These are phyloP conservation scores for Microhierax caerulescens DNA, from an alignment of 2,797 vertebrate species.

Conservation along the genomic window DNA sequence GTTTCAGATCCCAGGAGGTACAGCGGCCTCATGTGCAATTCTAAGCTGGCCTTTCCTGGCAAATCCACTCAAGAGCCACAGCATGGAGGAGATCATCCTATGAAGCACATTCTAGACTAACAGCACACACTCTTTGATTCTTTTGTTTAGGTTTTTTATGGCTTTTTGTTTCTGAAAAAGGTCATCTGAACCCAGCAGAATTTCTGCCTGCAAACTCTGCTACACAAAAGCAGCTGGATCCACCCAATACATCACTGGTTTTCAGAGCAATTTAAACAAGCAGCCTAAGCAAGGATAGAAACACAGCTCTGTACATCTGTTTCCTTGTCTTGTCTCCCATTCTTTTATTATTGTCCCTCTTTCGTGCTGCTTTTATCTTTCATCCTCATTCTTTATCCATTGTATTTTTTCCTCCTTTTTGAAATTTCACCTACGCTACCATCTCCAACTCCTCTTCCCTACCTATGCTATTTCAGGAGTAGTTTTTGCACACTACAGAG, in stretches of 20 bases:
- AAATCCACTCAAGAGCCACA: neutral
- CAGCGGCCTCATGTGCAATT: rapidly evolving
- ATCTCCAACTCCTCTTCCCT: neutral
- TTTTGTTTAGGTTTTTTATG: neutral
- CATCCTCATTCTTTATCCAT: neutral
- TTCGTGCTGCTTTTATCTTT: neutral
- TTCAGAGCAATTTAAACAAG: neutral
- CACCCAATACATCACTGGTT: neutral
- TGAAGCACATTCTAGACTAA: neutral
- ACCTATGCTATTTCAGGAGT: neutral
- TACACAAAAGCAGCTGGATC: neutral
- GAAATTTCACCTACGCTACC: neutral
- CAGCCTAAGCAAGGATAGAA: neutral
- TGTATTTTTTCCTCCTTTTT: neutral
- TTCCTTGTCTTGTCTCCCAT: neutral
- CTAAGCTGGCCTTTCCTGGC: neutral
- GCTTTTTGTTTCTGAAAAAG: neutral
- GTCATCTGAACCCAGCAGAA: neutral
- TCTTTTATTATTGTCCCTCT: neutral
- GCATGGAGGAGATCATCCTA: neutral
- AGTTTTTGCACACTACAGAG: neutral
- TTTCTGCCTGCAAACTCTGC: neutral
- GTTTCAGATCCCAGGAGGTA: rapidly evolving
- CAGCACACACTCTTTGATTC: neutral
- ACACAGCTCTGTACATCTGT: neutral